phyloP scores from a whole-genome alignment of 2,888 invertebrate genomes.

The Seladonia tumulorum region DNA sequence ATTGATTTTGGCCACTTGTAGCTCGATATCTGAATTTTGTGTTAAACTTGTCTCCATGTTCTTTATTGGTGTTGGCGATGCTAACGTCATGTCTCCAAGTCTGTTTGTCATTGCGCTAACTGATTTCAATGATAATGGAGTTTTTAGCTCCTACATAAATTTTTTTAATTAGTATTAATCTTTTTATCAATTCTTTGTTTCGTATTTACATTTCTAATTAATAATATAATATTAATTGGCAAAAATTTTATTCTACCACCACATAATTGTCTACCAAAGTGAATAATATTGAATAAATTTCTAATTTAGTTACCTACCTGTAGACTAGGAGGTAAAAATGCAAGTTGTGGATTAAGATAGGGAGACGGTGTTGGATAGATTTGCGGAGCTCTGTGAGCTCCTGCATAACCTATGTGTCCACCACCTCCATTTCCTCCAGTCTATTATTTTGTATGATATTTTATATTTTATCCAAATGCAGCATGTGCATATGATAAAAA shows the following conservation, averaged over 20 bases:
- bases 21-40: slow-evolving; percentile 89
- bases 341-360: slow-evolving; percentile 83
- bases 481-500: slow-evolving; percentile 76
- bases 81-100: slow-evolving; percentile 82
- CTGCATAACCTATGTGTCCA: slow-evolving; percentile 81
- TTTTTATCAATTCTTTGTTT: not conserved
- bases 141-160: slow-evolving; percentile 80
- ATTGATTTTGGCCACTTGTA: slow-evolving; percentile 91
- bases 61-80: slow-evolving; percentile 80
- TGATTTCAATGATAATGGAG: slow-evolving; percentile 80
- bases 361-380: slow-evolving; percentile 83
- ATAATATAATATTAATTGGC: not conserved
- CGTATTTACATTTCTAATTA: not conserved
- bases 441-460: slow-evolving; percentile 75
- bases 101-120: slow-evolving; percentile 81
- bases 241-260: slow-evolving; percentile 7
- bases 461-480: slow-evolving; percentile 80
- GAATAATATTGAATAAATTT: not conserved
- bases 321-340: slow-evolving; percentile 83
- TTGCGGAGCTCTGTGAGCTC: slow-evolving; percentile 83
- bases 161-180: slow-evolving; percentile 11
- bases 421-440: slow-evolving; percentile 80
- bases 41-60: slow-evolving; percentile 87
- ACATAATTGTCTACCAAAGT: slow-evolving; percentile 4
- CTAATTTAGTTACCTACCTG: slow-evolving; percentile 74